Conservation (phyloP, 2,113 vertebrate species). For the Alouatta palliata region DNA sequence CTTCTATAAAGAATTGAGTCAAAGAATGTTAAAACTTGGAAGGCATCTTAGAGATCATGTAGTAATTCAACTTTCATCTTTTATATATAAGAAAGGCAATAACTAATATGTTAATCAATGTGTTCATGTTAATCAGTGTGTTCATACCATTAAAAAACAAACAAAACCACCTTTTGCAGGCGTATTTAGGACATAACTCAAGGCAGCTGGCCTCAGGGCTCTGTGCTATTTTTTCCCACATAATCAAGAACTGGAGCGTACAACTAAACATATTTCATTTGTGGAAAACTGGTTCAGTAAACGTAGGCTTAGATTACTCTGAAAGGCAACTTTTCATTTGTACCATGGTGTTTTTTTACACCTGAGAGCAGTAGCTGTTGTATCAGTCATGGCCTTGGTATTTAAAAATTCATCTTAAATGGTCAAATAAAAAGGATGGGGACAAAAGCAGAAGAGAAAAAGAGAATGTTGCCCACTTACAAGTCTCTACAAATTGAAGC, state of each 20-base stretch:
- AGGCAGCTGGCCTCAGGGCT: neutral
- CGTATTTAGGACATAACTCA: neutral
- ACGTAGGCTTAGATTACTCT: neutral
- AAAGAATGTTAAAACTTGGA: neutral
- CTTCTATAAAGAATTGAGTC: neutral
- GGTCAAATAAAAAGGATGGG: neutral
- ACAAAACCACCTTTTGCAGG: neutral
- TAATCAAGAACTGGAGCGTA: neutral
- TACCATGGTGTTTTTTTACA: neutral
- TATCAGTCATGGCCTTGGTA: neutral
- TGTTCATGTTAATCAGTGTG: neutral
- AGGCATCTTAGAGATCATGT: neutral
- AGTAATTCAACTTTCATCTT: neutral
- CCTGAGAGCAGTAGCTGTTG: neutral
- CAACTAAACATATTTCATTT: neutral
- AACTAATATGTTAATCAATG: neutral
- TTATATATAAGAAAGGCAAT: neutral
- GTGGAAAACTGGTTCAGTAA: neutral
- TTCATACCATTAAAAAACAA: neutral
- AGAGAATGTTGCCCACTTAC: neutral
- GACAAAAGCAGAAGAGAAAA: neutral
- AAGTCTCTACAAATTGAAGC: neutral
- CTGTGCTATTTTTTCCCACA: neutral
- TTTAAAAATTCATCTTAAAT: neutral
- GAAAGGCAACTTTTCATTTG: neutral